A percentile compares a stretch with the other conserved stretches of the same genome.
Conservation (phyloP, 2,888 invertebrate species). For the Thereva unica region DNA sequence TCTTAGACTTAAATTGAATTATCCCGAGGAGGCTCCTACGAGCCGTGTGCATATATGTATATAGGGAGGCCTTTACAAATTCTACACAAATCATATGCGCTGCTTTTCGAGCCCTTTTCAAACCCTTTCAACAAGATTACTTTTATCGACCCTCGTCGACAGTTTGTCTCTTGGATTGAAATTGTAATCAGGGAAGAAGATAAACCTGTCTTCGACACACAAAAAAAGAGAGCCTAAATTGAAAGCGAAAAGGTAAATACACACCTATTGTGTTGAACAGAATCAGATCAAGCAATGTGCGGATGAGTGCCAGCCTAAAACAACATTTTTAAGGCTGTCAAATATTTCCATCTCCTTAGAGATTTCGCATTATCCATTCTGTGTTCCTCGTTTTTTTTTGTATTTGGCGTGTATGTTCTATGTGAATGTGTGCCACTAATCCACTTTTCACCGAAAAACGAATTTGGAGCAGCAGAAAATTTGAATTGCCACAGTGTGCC, state of each 20-base stretch:
- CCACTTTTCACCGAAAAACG: no score
- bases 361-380: constrained; percentile 8
- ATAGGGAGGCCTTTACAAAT: constrained; percentile 12
- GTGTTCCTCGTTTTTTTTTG: constrained; percentile 6
- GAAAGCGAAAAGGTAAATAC: constrained; percentile 18
- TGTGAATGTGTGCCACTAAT: no score
- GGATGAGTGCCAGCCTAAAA: background rate
- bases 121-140: constrained; percentile 30
- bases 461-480: no score
- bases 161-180: constrained; percentile 22
- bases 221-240: background rate
- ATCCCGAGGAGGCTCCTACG: constrained; percentile 16
- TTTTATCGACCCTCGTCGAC: constrained; percentile 19
- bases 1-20: constrained; percentile 26
- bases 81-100: constrained; percentile 33
- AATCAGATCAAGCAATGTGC: background rate
- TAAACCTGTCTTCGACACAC: constrained; percentile 17
- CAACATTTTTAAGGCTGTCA: constrained; percentile 16
- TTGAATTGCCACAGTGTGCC: no score
- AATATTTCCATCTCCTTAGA: constrained; percentile 24
- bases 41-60: no score
- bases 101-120: constrained; percentile 28
- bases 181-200: constrained; percentile 24
- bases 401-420: no score
- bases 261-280: background rate